Evolutionary conservation across 2,113 vertebrate species (phyloP), one percentile per base, ranked within the genome.

Genomic region (Boleophthalmus pectinirostris): DNA sequence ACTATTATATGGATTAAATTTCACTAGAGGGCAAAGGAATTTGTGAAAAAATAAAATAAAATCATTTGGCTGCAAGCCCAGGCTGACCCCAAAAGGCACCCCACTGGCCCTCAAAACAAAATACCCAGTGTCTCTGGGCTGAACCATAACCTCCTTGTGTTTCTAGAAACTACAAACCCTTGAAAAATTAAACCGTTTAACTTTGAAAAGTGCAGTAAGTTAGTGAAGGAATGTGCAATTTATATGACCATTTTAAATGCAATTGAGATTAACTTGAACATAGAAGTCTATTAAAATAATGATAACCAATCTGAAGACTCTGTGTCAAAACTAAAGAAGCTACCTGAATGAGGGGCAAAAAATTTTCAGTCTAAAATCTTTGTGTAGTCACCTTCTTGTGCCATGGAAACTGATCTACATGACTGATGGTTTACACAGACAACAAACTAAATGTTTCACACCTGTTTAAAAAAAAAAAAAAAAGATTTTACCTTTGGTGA

Each of bases 401-500:
- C 9, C 38, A 43, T 9, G 38, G 38, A 43, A 43, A 43, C 38
- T 10, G 38, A 43, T 8, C 38, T 43, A 43, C 13, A 16, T 14
- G 13, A 16, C 46, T 47, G 15, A 47, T 47, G 12, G 15, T 9
- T 10, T 54, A 54, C 47, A 51, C 46, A 51, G 49, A 51, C 49
- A 13, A 51, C 29, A 29, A 29, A 51, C 18, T 3, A 51, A 51
- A 51, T 20, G 18, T 51, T 54, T 10, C 16, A n/a, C 8, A 2
- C n/a, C 9, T 10, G 7, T 43, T 54, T 21, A 54, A n/a, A 54
- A n/a, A 63, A 20, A 63, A 0, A 35, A 63, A 5, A 8, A 61
- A 18, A 20, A 20, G 7, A 16, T 33, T 10, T 18, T 94, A 99
- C 97, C 96, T 96, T 85, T 92, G 66, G 3, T 89, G 74, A 72